Percentiles rank a stretch among this genome's conserved stretches.
phyloP scores from a whole-genome alignment of 2,888 invertebrate species.

The Limnephilus lunatus region DNA sequence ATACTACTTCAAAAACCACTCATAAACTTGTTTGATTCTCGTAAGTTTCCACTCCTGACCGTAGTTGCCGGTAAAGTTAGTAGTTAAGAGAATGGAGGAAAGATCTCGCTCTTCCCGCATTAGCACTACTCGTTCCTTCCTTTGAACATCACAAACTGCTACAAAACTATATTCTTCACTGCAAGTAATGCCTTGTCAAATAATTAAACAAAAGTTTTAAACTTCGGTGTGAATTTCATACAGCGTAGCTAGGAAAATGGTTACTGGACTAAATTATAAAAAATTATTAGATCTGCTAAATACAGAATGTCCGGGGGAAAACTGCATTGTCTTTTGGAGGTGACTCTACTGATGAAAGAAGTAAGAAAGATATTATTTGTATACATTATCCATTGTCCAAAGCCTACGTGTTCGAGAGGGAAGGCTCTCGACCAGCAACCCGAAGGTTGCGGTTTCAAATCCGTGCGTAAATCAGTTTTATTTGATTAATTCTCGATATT shows the following conservation, averaged over 20 bases:
- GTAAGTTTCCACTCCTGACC: neutral
- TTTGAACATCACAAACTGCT: conserved; percentile 11
- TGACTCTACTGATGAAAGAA: too few species aligned
- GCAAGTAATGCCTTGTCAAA: neutral
- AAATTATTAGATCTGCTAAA: too few species aligned
- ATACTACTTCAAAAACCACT: neutral
- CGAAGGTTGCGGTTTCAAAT: too few species aligned
- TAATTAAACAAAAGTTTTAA: neutral
- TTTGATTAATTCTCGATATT: too few species aligned
- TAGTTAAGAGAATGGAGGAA: neutral
- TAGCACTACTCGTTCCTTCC: neutral
- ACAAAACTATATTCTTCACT: neutral
- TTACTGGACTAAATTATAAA: too few species aligned
- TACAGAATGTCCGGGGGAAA: too few species aligned
- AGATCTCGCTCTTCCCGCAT: neutral
- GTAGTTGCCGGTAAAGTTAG: neutral
- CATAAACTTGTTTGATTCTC: conserved; percentile 2
- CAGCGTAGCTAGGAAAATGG: neutral
- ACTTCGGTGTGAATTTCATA: neutral
- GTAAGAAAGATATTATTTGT: too few species aligned
- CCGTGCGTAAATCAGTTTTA: too few species aligned
- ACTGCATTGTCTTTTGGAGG: too few species aligned
- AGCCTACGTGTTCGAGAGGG: too few species aligned
- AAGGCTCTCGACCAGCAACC: too few species aligned
- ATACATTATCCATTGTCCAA: too few species aligned